Evolutionary conservation across 2,113 vertebrate species (phyloP).

Genomic region (Aphyosemion australe): DNA sequence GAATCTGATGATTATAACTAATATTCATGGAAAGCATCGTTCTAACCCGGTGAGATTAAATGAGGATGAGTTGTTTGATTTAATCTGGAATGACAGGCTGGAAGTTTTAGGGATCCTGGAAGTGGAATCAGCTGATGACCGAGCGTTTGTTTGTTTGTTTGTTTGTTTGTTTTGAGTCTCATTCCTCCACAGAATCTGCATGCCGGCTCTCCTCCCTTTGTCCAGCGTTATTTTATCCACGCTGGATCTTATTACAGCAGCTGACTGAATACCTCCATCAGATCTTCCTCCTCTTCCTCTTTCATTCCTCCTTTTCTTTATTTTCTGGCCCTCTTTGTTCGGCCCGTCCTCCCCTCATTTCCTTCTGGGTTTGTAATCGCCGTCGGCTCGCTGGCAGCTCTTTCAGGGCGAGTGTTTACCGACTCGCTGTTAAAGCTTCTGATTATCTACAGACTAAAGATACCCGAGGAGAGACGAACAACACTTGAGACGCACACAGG

Average conservation of each 20-base stretch:
- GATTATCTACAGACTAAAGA: conserved; percentile 12
- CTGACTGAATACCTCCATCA: conserved; percentile 65
- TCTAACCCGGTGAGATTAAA: too few species aligned
- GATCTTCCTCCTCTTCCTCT: conserved; percentile 52
- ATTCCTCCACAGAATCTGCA: conserved; percentile 52
- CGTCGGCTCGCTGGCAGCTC: conserved; percentile 18
- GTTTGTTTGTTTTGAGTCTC: conserved; percentile 15
- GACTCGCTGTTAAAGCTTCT: background rate
- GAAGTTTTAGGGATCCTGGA: background rate
- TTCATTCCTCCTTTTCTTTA: conserved; percentile 41
- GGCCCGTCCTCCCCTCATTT: conserved; percentile 56
- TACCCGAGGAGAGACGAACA: conserved; percentile 10
- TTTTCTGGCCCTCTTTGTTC: conserved; percentile 57
- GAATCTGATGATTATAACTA: too few species aligned
- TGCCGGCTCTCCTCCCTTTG: conserved; percentile 51
- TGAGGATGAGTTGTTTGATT: too few species aligned
- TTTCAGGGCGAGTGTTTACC: conserved; percentile 39
- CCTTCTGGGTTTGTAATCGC: conserved; percentile 57
- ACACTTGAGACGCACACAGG: conserved; percentile 25
- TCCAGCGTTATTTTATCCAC: conserved; percentile 50
- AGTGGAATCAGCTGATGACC: background rate
- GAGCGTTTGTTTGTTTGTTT: background rate
- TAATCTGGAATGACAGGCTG: too few species aligned
- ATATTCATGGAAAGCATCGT: too few species aligned
- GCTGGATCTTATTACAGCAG: conserved; percentile 64